Evolutionary conservation across 2,888 invertebrate species (phyloP), one percentile per base, ranked within the genome.

Genomic region (Nymphalis urticae): DNA sequence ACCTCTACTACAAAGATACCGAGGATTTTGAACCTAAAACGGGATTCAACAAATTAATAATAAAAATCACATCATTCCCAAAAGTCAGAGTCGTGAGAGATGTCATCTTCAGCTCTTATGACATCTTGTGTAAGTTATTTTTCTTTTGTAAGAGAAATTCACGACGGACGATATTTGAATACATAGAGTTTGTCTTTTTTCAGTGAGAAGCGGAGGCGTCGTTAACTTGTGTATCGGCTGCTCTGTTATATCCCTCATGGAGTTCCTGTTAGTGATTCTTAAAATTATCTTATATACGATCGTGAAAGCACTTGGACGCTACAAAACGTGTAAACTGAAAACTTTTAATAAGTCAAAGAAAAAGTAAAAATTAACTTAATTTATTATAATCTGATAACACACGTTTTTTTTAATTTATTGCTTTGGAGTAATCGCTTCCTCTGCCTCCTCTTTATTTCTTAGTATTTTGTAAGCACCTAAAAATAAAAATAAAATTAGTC

Each of bases 71-170:
- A 50, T 93, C 94, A 56, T 96, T 95, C 82, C 96, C 96, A 0
- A 94, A 94, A 86, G 94, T 95, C 82, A 92, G 96, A 76, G 86
- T 96, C 58, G 93, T 94, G 70, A 91, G 95, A 58, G 95, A 95
- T 77, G 93, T 95, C 1, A 93, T 96, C 62, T 96, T 96, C 81
- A 95, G 95, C 72, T 94, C 95, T 76, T 93, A 94, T 6, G 96
- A 96, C 83, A 93, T 96, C 53, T 82, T 96, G 76, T 94, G 96
- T 96, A 87, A 87, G 91, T 86, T 75, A 64, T 59, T 9, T 10
- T 50, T n/a, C 6, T 51, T 48, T 61, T 27, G 19, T 56, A 48
- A 50, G 4, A 13, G 10, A 56, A 48, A 36, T 48, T 32, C 27
- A 6, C 16, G 21, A 6, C 50, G 7, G 16, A 10, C n/a, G 21